Conservation (phyloP, 2,113 vertebrate genomes). For the Climacteris rufus region DNA sequence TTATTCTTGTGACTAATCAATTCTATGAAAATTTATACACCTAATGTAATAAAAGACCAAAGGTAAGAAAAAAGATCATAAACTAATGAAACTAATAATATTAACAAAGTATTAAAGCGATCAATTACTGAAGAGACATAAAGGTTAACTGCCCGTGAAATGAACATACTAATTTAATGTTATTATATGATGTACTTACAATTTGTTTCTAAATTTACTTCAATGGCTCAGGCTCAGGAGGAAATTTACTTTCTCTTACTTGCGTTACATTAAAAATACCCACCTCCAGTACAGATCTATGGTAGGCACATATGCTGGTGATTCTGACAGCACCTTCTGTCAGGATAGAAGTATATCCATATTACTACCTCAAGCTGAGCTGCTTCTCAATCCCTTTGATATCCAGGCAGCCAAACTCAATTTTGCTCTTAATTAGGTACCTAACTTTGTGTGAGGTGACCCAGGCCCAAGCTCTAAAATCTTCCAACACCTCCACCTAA, state of each 20-base stretch:
- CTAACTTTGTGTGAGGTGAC: neutral
- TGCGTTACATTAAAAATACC: neutral
- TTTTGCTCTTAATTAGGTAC: neutral
- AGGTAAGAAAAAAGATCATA: slow-evolving; percentile 23
- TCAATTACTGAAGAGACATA: slow-evolving; percentile 33
- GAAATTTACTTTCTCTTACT: neutral
- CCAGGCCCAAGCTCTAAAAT: neutral
- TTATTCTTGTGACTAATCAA: slow-evolving; percentile 35
- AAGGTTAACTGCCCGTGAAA: slow-evolving; percentile 57
- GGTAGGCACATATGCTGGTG: neutral
- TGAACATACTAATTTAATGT: slow-evolving; percentile 47
- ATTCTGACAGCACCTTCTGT: neutral
- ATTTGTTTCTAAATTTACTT: slow-evolving; percentile 29
- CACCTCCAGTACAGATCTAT: neutral
- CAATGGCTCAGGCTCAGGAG: neutral
- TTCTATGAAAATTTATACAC: slow-evolving; percentile 32
- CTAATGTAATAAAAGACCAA: slow-evolving; percentile 30
- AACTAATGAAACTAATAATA: slow-evolving; percentile 52
- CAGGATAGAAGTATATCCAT: neutral
- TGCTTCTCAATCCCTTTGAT: neutral
- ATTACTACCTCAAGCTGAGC: neutral
- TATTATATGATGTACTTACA: slow-evolving; percentile 1
- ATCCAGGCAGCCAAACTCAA: neutral
- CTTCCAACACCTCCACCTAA: neutral
- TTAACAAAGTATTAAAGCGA: slow-evolving; percentile 40